Evolutionary conservation across 30 jellyfish, hydroid and myxozoan genomes (phyloP), one percentile per base, ranked within the genome.

Genomic region (Hydractinia echinata): DNA sequence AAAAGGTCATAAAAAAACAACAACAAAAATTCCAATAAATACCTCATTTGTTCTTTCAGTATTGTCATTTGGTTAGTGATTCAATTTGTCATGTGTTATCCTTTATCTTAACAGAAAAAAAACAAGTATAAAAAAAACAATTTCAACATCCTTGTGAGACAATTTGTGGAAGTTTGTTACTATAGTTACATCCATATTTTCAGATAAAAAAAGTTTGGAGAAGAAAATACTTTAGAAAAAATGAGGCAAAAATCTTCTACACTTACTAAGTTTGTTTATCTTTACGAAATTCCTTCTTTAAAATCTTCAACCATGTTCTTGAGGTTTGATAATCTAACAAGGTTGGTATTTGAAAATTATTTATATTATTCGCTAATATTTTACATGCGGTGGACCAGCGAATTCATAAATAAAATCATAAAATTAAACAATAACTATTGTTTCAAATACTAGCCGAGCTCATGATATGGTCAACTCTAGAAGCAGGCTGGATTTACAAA

Each of bases 41-140:
- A 84, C 98, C 93, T 92, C 98, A 39, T 86, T 79, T 44, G 93
- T 53, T 83, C 87, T 92, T 55, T 79, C 95, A 13, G 92, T 30
- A 92, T 73, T 9, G 66, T 72, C 53, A 68, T 90, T 68, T 92
- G 98, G n/a, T n/a, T 18, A 92, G 53, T 6, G 72, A 83, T 52
- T 92, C 92, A 19, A 92, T 92, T 73, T n/a, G n/a, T 83, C 85
- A 51, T 10, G 96, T 92, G 70, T 84, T 82, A 8, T 92, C 95
- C 58, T 83, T 89, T 56, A 92, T 79, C 97, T 91, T 53, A 51
- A 72, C 8, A 6, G 39, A 58, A 58, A 13, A 58, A 13, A 48
- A 68, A 14, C 52, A 68, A 68, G 3, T 11, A 30, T 20, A 68
- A 68, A 10, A n/a, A n/a, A 13, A 68, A 68, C 79, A 30, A 68